phyloP scores from a whole-genome alignment of 2,888 invertebrate genomes.

The Blomia tropicalis region DNA sequence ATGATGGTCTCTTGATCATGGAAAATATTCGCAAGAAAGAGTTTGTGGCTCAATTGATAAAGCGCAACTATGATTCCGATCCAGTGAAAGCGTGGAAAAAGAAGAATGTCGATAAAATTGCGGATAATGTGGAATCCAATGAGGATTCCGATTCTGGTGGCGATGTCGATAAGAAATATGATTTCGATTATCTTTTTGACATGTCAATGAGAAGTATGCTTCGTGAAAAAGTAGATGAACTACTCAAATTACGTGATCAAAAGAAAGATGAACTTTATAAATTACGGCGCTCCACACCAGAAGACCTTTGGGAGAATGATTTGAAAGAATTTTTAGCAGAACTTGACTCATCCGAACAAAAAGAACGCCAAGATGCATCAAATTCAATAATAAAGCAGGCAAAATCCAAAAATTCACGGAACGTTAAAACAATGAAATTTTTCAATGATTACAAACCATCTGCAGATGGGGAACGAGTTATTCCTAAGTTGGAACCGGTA shows the following conservation, averaged over 20 bases:
- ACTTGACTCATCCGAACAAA: constrained; percentile 47
- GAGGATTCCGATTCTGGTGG: constrained; percentile 40
- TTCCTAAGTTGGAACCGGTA: constrained; percentile 32
- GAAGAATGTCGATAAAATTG: constrained; percentile 33
- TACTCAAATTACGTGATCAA: constrained; percentile 65
- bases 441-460: neutral
- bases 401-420: constrained; percentile 21
- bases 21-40: constrained; percentile 86
- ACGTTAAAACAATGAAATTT: neutral
- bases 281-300: constrained; percentile 53
- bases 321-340: constrained; percentile 48
- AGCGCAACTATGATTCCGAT: constrained; percentile 49
- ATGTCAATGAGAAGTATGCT: constrained; percentile 94
- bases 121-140: constrained; percentile 34
- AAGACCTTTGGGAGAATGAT: constrained; percentile 73
- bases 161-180: constrained; percentile 35
- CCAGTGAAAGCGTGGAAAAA: constrained; percentile 53
- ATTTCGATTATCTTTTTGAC: constrained; percentile 81
- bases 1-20: constrained; percentile 54
- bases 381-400: neutral
- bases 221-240: constrained; percentile 74
- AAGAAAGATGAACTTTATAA: constrained; percentile 50
- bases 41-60: constrained; percentile 68
- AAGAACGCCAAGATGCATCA: constrained; percentile 42
- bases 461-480: neutral